phyloP scores from a whole-genome alignment of 2,113 vertebrate genomes.

The Carettochelys insculpta region DNA sequence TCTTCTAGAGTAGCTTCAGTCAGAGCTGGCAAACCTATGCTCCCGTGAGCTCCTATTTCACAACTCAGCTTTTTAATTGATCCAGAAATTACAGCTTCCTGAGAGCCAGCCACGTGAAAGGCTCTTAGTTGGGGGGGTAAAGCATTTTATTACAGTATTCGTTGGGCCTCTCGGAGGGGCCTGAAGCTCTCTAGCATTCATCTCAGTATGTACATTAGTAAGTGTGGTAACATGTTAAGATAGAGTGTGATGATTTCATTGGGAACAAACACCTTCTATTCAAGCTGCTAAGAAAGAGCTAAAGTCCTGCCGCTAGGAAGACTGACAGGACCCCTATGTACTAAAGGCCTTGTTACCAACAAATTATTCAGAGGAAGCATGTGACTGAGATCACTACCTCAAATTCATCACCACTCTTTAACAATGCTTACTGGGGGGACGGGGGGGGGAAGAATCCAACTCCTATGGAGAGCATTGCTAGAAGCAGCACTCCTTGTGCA shows the following conservation, averaged over 20 bases:
- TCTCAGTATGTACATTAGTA: neutral
- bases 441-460: fast-evolving
- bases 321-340: neutral
- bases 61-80: neutral
- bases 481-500: neutral
- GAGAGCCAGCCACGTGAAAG: neutral
- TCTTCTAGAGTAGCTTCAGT: no score
- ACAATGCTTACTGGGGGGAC: neutral
- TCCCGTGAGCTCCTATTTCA: neutral
- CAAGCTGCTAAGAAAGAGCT: neutral
- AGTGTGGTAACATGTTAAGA: neutral
- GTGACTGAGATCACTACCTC: fast-evolving
- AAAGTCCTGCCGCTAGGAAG: neutral
- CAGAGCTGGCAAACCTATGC: no score
- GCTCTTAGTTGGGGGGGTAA: neutral
- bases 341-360: neutral
- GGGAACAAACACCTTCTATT: neutral
- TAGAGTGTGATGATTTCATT: neutral
- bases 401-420: neutral
- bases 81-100: neutral
- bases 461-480: neutral
- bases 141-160: neutral
- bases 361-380: neutral
- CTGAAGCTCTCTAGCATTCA: neutral
- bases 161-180: neutral